Percentiles rank a stretch among this genome's conserved stretches.
Evolutionary conservation across 2,888 invertebrate genomes (phyloP).

Genomic region (Eilema griseolum): DNA sequence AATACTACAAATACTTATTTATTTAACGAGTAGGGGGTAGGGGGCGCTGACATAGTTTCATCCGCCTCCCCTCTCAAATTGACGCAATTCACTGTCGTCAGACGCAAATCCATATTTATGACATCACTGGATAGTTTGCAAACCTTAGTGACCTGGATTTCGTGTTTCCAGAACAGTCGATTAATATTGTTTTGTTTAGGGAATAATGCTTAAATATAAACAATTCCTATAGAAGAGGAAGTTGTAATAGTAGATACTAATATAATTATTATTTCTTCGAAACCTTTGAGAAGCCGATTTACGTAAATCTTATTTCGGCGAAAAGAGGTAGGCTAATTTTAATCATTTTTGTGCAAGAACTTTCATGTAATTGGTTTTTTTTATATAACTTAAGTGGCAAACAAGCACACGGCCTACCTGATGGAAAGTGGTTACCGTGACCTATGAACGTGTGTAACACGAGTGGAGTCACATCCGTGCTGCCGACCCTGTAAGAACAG

Average conservation of each 20-base stretch:
- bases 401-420: too few relatives aligned
- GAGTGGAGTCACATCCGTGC: too few relatives aligned
- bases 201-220: not conserved
- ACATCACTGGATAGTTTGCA: conserved; percentile 34
- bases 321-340: too few relatives aligned
- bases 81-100: conserved; percentile 28
- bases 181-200: not conserved
- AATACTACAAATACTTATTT: not conserved
- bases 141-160: conserved; percentile 20
- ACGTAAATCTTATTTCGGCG: too few relatives aligned
- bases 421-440: too few relatives aligned
- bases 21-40: conserved; percentile 8
- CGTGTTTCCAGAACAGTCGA: not conserved
- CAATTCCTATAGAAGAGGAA: not conserved
- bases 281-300: not conserved
- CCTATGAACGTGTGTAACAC: too few relatives aligned
- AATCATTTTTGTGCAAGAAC: too few relatives aligned
- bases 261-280: too few relatives aligned
- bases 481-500: too few relatives aligned
- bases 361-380: too few relatives aligned
- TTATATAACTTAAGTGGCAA: too few relatives aligned
- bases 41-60: conserved; percentile 31
- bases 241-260: not conserved
- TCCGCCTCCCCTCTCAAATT: not conserved
- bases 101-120: conserved; percentile 20